Percentiles rank a stretch among this genome's conserved stretches.
Evolutionary conservation across 2,888 invertebrate genomes (phyloP).

Genomic region (Julus scanicus): DNA sequence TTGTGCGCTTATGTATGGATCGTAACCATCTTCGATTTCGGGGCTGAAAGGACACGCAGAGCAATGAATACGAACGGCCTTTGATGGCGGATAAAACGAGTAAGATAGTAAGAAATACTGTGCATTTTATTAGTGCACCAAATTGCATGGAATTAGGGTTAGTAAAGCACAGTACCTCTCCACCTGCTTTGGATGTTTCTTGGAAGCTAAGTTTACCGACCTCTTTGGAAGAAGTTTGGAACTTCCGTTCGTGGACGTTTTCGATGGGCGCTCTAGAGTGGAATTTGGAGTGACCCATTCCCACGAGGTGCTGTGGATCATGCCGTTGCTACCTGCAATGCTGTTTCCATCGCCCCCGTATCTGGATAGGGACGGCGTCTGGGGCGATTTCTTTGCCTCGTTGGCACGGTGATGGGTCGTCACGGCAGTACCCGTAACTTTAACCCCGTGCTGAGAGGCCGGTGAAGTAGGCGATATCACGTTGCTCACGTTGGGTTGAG

Average conservation of each 20-base stretch:
- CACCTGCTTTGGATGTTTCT: conserved; percentile 12
- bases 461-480: conserved; percentile 10
- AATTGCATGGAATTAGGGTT: background rate
- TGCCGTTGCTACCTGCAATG: background rate
- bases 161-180: conserved; percentile 47
- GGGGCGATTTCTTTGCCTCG: conserved; percentile 18
- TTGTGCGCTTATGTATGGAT: conserved; percentile 83
- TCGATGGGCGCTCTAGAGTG: background rate
- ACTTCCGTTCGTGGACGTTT: background rate
- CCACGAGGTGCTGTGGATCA: conserved; percentile 53
- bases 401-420: conserved; percentile 34
- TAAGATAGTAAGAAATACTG: background rate
- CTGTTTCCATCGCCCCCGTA: background rate
- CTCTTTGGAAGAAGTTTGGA: conserved; percentile 50
- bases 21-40: conserved; percentile 73
- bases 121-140: background rate
- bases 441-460: conserved; percentile 38
- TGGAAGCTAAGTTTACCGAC: conserved; percentile 44
- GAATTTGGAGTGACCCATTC: conserved; percentile 53
- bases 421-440: conserved; percentile 54
- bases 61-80: background rate
- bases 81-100: background rate
- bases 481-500: background rate
- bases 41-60: background rate
- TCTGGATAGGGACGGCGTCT: background rate